phyloP scores from a whole-genome alignment of 35 echinoderm and acorn worm genomes.

The Lytechinus pictus region DNA sequence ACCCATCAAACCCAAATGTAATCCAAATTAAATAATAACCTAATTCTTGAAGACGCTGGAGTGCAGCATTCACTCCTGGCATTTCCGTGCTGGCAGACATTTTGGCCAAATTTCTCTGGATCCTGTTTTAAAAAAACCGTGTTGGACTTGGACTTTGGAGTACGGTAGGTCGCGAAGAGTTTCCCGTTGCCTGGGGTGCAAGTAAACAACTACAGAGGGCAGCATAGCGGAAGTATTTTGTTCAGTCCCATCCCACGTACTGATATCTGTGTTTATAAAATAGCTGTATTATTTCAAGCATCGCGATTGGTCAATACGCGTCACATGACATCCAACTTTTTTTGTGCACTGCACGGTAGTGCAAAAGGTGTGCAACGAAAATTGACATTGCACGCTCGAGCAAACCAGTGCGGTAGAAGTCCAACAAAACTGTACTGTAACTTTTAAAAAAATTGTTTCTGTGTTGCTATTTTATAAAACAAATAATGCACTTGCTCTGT shows the following conservation, averaged over 20 bases:
- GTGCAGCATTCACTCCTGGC: slow-evolving; percentile 10
- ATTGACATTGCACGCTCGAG: too few species aligned
- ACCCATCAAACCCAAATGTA: not conserved
- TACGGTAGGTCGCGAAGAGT: not conserved
- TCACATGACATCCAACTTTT: too few species aligned
- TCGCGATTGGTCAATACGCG: too few species aligned
- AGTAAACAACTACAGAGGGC: slow-evolving; percentile 10
- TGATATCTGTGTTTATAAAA: not conserved
- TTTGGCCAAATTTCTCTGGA: not conserved
- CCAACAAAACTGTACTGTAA: too few species aligned
- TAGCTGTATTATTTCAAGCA: too few species aligned
- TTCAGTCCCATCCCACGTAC: not conserved
- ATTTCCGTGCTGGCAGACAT: slow-evolving; percentile 24
- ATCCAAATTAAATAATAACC: not conserved
- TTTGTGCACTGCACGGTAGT: too few species aligned
- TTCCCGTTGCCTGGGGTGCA: not conserved
- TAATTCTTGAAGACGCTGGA: slow-evolving; percentile 17
- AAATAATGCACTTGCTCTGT: too few species aligned
- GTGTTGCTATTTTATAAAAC: too few species aligned
- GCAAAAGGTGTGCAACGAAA: too few species aligned
- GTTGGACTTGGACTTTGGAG: too few species aligned
- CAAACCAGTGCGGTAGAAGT: too few species aligned
- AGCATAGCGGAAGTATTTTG: not conserved
- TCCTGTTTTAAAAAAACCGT: not conserved
- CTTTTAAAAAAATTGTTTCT: too few species aligned